Conservation (phyloP, 1,140 invertebrate genomes). For the Nylanderia fulva region DNA sequence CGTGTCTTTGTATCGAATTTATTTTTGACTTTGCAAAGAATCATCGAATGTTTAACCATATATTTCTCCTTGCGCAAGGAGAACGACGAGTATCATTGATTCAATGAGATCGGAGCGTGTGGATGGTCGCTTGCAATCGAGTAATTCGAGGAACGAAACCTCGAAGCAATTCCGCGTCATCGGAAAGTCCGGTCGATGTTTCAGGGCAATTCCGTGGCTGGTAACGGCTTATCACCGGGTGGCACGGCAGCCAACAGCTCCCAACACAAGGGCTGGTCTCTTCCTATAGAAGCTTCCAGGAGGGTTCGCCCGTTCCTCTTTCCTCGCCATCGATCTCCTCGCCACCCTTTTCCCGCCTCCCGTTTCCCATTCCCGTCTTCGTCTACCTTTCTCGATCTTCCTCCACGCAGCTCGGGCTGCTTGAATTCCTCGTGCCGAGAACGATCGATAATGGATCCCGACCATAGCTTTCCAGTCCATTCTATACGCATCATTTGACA, state of each 20-base stretch:
- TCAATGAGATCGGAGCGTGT: constrained; percentile 31
- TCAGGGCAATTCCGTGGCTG: constrained; percentile 76
- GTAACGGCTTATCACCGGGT: constrained; percentile 79
- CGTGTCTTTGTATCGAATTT: too few species aligned
- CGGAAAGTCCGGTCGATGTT: constrained; percentile 75
- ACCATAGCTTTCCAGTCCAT: constrained; percentile 80
- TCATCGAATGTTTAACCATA: background rate
- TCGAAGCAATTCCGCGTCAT: constrained; percentile 70
- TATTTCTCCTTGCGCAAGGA: constrained; percentile 28
- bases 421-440: constrained; percentile 67
- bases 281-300: constrained; percentile 69
- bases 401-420: constrained; percentile 41
- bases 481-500: constrained; percentile 84
- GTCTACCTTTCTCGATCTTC: constrained; percentile 25
- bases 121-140: constrained; percentile 61
- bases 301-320: constrained; percentile 64
- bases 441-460: constrained; percentile 82
- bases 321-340: constrained; percentile 41
- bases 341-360: constrained; percentile 31
- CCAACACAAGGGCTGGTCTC: constrained; percentile 66
- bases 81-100: constrained; percentile 3
- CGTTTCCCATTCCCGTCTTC: constrained; percentile 21
- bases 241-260: constrained; percentile 73
- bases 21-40: background rate
- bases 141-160: constrained; percentile 74